Conservation (phyloP, 2,113 vertebrate species). For the Gopherus evgoodei region DNA sequence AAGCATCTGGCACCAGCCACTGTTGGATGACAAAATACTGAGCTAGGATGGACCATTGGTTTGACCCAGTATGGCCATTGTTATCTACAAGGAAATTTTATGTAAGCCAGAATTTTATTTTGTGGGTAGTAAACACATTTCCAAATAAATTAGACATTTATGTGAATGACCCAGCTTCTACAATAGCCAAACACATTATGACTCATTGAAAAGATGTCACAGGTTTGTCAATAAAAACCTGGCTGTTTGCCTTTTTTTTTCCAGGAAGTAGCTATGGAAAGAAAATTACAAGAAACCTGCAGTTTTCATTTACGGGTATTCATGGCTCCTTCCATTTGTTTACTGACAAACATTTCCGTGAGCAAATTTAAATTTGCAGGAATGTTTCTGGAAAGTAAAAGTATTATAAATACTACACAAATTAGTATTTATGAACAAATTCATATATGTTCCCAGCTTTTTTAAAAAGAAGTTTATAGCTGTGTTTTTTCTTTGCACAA, state of each 20-base stretch:
- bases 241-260: background rate
- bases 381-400: slow-evolving; percentile 8
- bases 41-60: background rate
- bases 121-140: background rate
- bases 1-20: background rate
- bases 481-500: background rate
- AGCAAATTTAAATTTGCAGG: background rate
- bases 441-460: background rate
- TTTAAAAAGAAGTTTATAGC: background rate
- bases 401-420: background rate
- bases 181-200: background rate
- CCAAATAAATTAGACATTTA: slow-evolving; percentile 15
- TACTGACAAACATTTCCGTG: background rate
- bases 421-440: background rate
- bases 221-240: background rate
- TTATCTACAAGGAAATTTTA: background rate
- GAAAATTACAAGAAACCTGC: background rate
- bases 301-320: background rate
- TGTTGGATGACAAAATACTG: background rate
- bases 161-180: background rate
- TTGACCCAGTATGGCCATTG: background rate
- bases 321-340: background rate
- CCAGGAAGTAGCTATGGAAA: background rate
- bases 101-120: background rate
- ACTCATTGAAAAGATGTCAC: background rate